Conservation (phyloP, 2,113 vertebrate species). For the Ceyx cyanopectus region DNA sequence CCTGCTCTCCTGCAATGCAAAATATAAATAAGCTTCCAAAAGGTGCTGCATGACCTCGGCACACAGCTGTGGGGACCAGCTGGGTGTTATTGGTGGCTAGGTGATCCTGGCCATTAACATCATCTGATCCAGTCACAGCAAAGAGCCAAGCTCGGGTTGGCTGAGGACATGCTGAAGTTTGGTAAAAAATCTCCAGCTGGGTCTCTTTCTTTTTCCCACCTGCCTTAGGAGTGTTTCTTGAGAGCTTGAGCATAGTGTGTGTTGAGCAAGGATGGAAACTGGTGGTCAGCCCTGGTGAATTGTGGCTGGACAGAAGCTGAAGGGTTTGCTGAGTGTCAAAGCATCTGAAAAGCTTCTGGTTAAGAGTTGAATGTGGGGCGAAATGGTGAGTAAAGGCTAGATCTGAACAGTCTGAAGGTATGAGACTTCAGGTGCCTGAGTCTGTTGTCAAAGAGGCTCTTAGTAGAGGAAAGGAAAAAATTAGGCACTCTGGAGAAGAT, state of each 20-base stretch:
- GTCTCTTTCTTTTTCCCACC: rapidly evolving
- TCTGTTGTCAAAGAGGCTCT: background rate
- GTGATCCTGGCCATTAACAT: background rate
- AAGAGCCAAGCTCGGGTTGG: background rate
- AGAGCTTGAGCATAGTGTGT: background rate
- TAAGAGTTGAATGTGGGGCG: background rate
- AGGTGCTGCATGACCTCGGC: background rate
- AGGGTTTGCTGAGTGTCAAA: background rate
- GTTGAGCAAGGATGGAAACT: background rate
- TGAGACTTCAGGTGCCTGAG: background rate
- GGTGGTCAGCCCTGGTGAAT: background rate
- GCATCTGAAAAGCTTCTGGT: background rate
- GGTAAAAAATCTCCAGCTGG: background rate
- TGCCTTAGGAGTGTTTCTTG: background rate
- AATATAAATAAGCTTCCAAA: background rate
- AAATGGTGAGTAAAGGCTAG: background rate
- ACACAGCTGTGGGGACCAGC: background rate
- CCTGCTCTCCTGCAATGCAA: background rate
- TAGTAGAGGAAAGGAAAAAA: rapidly evolving
- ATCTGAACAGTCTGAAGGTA: background rate
- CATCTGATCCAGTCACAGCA: background rate
- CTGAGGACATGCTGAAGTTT: background rate
- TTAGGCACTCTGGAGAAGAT: background rate
- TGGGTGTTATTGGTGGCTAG: background rate
- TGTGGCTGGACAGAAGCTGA: background rate